Base-by-base conservation (phyloP, 2,113 vertebrate species). In the Gambusia holbrooki region DNA sequence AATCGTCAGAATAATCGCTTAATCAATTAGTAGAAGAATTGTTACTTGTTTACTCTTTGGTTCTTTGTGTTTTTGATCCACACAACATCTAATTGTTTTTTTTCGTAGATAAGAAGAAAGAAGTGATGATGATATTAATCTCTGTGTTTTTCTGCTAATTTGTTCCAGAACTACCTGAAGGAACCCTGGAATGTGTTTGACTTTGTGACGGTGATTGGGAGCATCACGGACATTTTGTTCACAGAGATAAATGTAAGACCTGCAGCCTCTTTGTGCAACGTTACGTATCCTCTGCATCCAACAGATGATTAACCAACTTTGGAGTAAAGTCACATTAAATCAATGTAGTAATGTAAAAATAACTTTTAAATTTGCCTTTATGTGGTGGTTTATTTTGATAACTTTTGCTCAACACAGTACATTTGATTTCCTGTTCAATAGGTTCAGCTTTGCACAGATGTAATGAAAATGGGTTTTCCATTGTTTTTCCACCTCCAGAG, bases 171-270 rank as follows among this genome's bases (percentile, higher is more conserved):
- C 76, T 93, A 99, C 89, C 95, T 99, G 94, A 96, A 96, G 85
- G 97, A 98, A 70, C 96, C 98, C 83, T 99, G 98, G 98, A 99
- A 99, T 15, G 95, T 99, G 78, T 99, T 99, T 91, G 98, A 99
- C 93, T 98, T 98, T 92, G 97, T 99, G 77, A 99, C 98, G 1
- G 98, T 99, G 78, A 93, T 99, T 88, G 98, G 98, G 88, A 99
- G 97, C 95, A 98, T 99, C 91, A 99, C 98, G 85, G 98, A 99
- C 95, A 99, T 99, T 93, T 93, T 99, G 93, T 96, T 98, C 90
- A 99, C 97, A 62, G 98, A 99, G 94, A 96, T 99, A 83, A 96
- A 96, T 93, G 98, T 99, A 92, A 96, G 96, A 93, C 70, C 32
- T 25, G 71, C 66, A 25, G 79, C 10, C 22, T 27, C 32, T 0